Percentiles rank a stretch among this genome's conserved stretches.
Evolutionary conservation across 2,888 invertebrate species (phyloP).

Genomic region (Eumacrocentrus americanus): DNA sequence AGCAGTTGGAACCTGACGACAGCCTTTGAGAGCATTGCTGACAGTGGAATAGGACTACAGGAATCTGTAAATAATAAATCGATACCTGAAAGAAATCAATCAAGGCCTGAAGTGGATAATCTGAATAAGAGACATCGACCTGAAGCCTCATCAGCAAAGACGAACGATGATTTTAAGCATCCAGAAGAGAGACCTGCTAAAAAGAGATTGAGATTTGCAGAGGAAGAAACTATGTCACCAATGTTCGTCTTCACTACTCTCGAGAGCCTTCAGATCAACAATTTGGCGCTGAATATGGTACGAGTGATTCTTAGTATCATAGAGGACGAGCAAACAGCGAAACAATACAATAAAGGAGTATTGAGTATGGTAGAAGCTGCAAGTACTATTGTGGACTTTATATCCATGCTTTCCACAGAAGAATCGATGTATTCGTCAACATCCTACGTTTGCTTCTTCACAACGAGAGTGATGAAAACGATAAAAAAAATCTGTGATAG

Average conservation of each 20-base stretch:
- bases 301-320: background rate
- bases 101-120: background rate
- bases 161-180: background rate
- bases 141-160: background rate
- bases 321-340: background rate
- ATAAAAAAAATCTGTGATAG: background rate
- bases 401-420: background rate
- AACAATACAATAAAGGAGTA: background rate
- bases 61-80: background rate
- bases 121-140: background rate
- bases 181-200: background rate
- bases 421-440: background rate
- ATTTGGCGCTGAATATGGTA: background rate
- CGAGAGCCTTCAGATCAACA: background rate
- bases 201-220: background rate
- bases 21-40: background rate
- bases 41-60: conserved; percentile 8
- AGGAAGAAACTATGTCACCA: background rate
- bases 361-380: background rate
- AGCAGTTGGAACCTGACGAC: too few species aligned
- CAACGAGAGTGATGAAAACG: background rate
- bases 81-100: background rate
- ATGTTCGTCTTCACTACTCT: background rate
- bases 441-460: background rate
- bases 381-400: background rate